phyloP scores from a whole-genome alignment of 1,140 invertebrate species.

The Oscheius sp. region DNA sequence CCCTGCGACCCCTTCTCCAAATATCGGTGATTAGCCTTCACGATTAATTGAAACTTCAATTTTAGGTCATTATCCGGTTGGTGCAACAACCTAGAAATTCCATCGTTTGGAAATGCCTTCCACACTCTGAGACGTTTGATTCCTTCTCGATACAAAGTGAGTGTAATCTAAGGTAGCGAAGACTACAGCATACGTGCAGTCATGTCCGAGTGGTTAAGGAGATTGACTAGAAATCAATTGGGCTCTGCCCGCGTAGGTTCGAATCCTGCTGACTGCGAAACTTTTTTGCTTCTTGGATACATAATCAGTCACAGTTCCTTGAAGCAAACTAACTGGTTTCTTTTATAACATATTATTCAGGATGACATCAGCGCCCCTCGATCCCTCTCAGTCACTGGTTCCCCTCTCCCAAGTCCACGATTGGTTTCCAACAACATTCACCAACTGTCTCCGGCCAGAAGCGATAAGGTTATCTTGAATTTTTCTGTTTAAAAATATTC shows the following conservation, averaged over 20 bases:
- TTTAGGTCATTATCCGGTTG: constrained; percentile 80
- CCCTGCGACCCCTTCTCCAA: background rate
- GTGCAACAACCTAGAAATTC: constrained; percentile 84
- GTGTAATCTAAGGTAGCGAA: too few species aligned
- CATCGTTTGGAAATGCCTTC: constrained; percentile 71
- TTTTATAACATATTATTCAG: too few species aligned
- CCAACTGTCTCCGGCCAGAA: constrained; percentile 66
- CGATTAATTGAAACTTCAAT: constrained; percentile 71
- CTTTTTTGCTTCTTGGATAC: too few species aligned
- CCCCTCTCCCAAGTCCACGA: constrained; percentile 69
- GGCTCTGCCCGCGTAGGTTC: constrained; percentile 49
- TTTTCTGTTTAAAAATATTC: constrained; percentile 20
- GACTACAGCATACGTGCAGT: too few species aligned
- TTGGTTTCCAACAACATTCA: constrained; percentile 81
- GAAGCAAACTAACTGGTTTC: too few species aligned
- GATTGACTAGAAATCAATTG: constrained; percentile 46
- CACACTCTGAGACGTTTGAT: constrained; percentile 81
- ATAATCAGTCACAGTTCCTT: too few species aligned
- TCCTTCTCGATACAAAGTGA: constrained; percentile 77
- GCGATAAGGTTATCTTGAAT: background rate
- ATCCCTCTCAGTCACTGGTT: constrained; percentile 23
- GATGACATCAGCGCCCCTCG: constrained; percentile 46
- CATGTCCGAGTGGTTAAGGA: constrained; percentile 46
- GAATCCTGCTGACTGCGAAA: constrained; percentile 45
- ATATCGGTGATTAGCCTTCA: constrained; percentile 50